Evolutionary conservation across 1,140 invertebrate genomes (phyloP).

Genomic region (Archivesica marissinica): DNA sequence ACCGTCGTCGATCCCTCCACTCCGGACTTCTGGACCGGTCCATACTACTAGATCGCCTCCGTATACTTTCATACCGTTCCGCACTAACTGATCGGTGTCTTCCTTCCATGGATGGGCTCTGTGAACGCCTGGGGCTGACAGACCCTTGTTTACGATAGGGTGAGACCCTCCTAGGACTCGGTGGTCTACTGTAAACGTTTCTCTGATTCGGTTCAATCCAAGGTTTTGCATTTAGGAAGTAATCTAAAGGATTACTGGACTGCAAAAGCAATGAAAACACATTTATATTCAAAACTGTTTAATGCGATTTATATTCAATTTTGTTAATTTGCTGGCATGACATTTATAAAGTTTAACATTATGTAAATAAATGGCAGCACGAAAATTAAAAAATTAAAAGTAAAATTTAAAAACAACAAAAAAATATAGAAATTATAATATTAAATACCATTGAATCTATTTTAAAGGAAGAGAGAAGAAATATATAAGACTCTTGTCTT

Average conservation of each 20-base stretch:
- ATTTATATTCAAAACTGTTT: no score
- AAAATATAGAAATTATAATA: no score
- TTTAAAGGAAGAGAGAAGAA: no score
- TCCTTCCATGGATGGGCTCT: not conserved
- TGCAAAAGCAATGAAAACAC: not conserved
- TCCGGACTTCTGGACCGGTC: constrained; percentile 42
- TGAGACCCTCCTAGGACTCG: constrained; percentile 13
- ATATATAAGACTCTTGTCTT: no score
- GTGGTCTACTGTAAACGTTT: constrained; percentile 7
- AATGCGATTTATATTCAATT: not conserved
- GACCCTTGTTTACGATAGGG: constrained; percentile 3
- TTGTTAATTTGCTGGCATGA: not conserved
- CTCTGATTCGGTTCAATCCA: constrained; percentile 4
- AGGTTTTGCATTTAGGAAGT: constrained; percentile 60
- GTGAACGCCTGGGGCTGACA: constrained; percentile 19
- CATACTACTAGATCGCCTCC: constrained; percentile 36
- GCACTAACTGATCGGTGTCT: constrained; percentile 39
- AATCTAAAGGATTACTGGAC: constrained; percentile 54
- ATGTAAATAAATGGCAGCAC: no score
- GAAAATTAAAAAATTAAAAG: no score
- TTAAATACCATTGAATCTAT: no score
- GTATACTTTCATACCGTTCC: constrained; percentile 8
- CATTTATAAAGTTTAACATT: not conserved
- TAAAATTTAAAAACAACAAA: not conserved
- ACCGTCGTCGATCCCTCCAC: constrained; percentile 30